Evolutionary conservation across 2,113 vertebrate genomes (phyloP).

Genomic region (Acanthisitta chloris): DNA sequence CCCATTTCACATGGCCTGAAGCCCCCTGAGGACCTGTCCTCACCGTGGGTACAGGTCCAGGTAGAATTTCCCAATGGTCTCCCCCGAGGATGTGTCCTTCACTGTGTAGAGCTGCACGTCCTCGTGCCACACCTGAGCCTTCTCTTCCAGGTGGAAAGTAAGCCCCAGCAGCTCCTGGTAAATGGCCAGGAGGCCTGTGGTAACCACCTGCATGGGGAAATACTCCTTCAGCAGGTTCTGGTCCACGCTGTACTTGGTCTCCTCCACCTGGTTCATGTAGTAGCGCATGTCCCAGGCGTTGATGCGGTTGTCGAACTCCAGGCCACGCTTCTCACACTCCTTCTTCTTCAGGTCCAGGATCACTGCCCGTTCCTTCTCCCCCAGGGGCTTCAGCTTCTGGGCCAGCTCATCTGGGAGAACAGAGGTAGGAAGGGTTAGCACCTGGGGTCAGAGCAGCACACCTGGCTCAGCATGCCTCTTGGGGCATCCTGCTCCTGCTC

Average conservation of each 20-base stretch:
- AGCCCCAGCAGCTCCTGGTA: slow-evolving; percentile 95
- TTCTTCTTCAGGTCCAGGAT: slow-evolving; percentile 89
- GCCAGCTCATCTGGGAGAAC: slow-evolving; percentile 84
- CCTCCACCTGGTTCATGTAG: slow-evolving; percentile 99
- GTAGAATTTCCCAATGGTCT: slow-evolving; percentile 91
- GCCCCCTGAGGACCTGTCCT: too few relatives aligned
- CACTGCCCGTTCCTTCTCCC: slow-evolving; percentile 83
- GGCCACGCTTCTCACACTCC: slow-evolving; percentile 81
- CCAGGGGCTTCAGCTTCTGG: slow-evolving; percentile 86
- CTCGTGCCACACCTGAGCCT: slow-evolving; percentile 85
- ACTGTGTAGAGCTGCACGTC: slow-evolving; percentile 90
- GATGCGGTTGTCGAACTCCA: slow-evolving; percentile 80
- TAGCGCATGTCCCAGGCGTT: slow-evolving; percentile 96
- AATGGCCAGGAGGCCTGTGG: slow-evolving; percentile 87
- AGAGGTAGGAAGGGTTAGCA: neutral
- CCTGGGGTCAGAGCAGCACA: neutral
- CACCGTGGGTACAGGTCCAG: slow-evolving; percentile 94
- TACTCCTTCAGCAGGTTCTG: slow-evolving; percentile 96
- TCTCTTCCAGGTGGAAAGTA: slow-evolving; percentile 81
- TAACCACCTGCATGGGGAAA: slow-evolving; percentile 97
- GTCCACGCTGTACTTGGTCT: slow-evolving; percentile 90
- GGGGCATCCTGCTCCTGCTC: too few relatives aligned
- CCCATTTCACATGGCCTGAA: accelerated
- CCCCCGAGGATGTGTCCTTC: slow-evolving; percentile 73
- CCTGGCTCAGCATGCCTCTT: accelerated